phyloP scores from a whole-genome alignment of 2,113 vertebrate species.

The Eidolon helvum region DNA sequence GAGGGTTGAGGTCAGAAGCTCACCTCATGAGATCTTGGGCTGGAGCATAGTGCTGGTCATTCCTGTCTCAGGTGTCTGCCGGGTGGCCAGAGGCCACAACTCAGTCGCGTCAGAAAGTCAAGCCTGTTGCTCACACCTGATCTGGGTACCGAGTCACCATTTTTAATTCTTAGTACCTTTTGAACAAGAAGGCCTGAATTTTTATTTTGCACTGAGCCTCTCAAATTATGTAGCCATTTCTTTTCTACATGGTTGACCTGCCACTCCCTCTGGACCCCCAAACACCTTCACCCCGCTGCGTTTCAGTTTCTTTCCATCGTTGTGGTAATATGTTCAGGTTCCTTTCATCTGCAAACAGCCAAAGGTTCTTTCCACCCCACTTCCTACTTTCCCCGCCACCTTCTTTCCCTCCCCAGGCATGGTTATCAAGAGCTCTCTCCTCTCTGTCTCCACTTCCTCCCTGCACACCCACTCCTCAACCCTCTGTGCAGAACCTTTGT shows the following conservation, averaged over 20 bases:
- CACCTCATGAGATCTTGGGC: background rate
- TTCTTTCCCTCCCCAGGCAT: background rate
- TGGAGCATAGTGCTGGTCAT: background rate
- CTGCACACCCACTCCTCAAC: background rate
- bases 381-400: background rate
- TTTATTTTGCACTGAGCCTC: background rate
- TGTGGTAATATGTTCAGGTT: accelerated
- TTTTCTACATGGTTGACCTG: background rate
- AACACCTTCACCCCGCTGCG: no score
- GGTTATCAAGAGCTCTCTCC: background rate
- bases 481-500: background rate
- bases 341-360: background rate
- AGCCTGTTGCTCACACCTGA: no score
- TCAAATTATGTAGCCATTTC: background rate
- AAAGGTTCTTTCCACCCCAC: background rate
- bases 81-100: background rate
- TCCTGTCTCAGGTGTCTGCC: background rate
- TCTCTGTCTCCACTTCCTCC: background rate
- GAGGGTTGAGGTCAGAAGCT: background rate
- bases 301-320: background rate
- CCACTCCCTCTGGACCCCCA: background rate
- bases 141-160: background rate
- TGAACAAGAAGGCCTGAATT: background rate
- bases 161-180: background rate
- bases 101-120: background rate